phyloP scores from a whole-genome alignment of 2,797 vertebrate species.

The Apogon talboti region DNA sequence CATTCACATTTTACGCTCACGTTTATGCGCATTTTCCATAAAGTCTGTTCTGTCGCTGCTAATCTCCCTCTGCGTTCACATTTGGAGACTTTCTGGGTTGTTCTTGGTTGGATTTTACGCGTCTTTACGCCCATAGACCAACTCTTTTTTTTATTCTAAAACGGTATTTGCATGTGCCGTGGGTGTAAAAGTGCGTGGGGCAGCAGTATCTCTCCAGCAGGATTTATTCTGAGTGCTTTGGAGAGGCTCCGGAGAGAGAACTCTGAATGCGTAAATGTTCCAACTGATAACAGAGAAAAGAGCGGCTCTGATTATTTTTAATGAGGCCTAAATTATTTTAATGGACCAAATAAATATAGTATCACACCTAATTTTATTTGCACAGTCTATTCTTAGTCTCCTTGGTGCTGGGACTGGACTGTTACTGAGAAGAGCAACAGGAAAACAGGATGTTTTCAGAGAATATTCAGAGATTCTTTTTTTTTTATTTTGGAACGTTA shows the following conservation, averaged over 20 bases:
- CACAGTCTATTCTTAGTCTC: conserved; percentile 1
- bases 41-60: not conserved
- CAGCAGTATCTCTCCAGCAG: conserved; percentile 38
- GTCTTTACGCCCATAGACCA: conserved; percentile 23
- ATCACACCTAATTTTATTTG: not conserved
- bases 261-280: conserved; percentile 45
- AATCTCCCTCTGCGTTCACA: not conserved
- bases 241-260: conserved; percentile 51
- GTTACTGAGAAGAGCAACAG: too few relatives aligned
- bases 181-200: conserved; percentile 70
- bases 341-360: not conserved
- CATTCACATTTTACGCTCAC: not conserved
- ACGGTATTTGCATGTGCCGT: conserved; percentile 58
- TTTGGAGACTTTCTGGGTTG: conserved; percentile 16
- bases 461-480: too few relatives aligned
- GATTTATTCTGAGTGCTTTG: conserved; percentile 60
- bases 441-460: too few relatives aligned
- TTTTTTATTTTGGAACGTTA: too few relatives aligned
- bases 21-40: not conserved
- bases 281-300: conserved; percentile 7
- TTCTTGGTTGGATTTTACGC: not conserved
- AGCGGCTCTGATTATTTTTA: not conserved
- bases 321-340: not conserved
- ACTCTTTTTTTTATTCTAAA: conserved; percentile 33
- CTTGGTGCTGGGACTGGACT: not conserved